A percentile compares a stretch with the other conserved stretches of the same genome.
These are phyloP conservation scores for Steinernema hermaphroditum DNA, from an alignment of 2,888 invertebrate genomes.

Conservation along the genomic window DNA sequence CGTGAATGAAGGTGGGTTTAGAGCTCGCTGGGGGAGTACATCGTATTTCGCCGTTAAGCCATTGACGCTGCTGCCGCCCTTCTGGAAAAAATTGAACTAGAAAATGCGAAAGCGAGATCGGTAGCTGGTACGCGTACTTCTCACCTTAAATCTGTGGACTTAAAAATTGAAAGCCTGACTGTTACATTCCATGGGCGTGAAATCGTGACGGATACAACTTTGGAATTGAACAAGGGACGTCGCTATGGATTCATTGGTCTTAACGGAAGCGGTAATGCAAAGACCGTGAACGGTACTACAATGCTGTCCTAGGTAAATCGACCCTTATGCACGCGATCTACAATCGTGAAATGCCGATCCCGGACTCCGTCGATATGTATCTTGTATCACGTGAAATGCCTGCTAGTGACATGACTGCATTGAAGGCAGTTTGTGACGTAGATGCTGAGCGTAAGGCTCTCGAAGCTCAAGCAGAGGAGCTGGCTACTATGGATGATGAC, in stretches of 20 bases:
- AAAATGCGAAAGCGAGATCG: constrained; percentile 85
- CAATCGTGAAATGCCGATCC: constrained; percentile 89
- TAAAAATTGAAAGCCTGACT: constrained; percentile 79
- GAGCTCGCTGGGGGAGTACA: no score
- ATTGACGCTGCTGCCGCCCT: constrained; percentile 58
- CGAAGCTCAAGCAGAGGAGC: constrained; percentile 86
- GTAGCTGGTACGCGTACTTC: constrained; percentile 93
- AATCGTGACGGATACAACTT: constrained; percentile 87
- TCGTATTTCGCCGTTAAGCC: not conserved
- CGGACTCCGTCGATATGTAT: constrained; percentile 94
- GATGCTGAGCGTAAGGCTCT: constrained; percentile 88
- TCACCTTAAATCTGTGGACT: constrained; percentile 90
- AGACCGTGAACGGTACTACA: not conserved
- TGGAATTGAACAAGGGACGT: constrained; percentile 94
- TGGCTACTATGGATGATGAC: constrained; percentile 83
- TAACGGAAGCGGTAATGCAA: constrained; percentile 85
- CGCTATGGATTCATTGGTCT: constrained; percentile 93
- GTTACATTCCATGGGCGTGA: constrained; percentile 97
- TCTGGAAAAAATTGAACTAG: constrained; percentile 74
- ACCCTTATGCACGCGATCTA: constrained; percentile 88
- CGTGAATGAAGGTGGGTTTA: not conserved
- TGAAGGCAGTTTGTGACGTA: constrained; percentile 96
- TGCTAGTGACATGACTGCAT: constrained; percentile 92
- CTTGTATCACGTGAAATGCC: constrained; percentile 90
- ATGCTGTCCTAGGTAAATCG: constrained; percentile 81